Evolutionary conservation across 1,140 invertebrate species (phyloP), one percentile per base, ranked within the genome.

Genomic region (Hylyphantes graminicola): DNA sequence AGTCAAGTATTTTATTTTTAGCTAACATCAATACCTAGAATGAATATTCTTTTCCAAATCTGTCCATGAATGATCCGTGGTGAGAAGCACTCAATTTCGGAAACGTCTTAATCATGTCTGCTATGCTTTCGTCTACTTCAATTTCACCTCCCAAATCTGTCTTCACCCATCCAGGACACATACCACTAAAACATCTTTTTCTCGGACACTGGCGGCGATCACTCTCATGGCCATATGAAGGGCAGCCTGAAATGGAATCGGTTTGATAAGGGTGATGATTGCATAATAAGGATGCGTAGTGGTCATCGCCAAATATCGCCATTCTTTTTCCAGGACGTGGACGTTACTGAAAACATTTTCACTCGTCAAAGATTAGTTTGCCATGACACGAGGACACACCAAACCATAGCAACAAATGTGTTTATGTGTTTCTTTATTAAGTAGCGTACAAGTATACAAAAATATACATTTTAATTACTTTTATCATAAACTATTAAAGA

Each of bases 11-110:
- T 61, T 61, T 17, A 15, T 61, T 17, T 61, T 61, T 17, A 61
- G 12, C 11, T 12, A 3, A n/a, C 61, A 19, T 4, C 61, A 19
- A 0, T 5, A 35, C 35, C 35, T 17, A 61, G 17, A 61, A 61
- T 17, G 64, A 21, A 21, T 67, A 70, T 50, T 35, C 12, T 12
- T 70, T 70, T 51, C 21, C 67, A 10, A 13, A 13, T 50, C 67
- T 48, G 98, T 94, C 92, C 89, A 94, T 15, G 19, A 75, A 75
- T 13, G 9, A 19, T n/a, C 73, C 73, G 59, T 73, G 70, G 48
- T 73, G 19, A 7, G 13, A 17, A 11, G 15, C 51, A 51, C 53
- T 53, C 19, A 73, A n/a, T 35, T 55, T 75, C 12, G 51, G 9
- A 15, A 75, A 21, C 8, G 55, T 55, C 17, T 75, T 13, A 3